Base-by-base conservation (phyloP, 1,140 invertebrate genomes). In the Drosophila kepulauana region DNA sequence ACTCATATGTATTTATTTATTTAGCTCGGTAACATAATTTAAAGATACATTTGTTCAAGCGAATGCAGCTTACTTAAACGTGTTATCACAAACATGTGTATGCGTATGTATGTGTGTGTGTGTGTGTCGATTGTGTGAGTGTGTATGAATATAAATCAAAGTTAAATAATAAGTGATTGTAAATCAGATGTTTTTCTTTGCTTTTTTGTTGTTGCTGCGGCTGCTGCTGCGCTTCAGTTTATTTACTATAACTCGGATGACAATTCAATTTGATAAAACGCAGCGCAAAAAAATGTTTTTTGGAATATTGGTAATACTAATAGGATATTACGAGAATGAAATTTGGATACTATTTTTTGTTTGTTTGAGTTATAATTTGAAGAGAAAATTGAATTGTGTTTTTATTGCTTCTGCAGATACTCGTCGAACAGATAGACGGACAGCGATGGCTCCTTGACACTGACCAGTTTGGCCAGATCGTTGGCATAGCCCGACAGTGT, bases 391-490 rank as follows among this genome's bases (percentile, higher is more conserved):
- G 15, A 57, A 65, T 59, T 57, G 25, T 69, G 86, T 57, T 16
- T 69, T 91, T 92, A 91, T 75, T 92, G 85, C 89, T 95, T 96
- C 76, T 96, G 93, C 69, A 97, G 94, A 81, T 96, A 96, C 91
- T 97, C 95, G 92, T 97, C 96, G 90, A 97, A 97, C 52, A 97
- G 81, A 85, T 95, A 97, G 69, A 97, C 78, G 8, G 94, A 93
- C 48, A 97, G 91, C 3, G 96, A 94, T 61, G 94, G 92, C 74
- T 96, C 95, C 4, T 92, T 93, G 70, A 94, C 93, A 15, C 90
- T 90, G 38, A 96, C 93, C 74, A 97, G 93, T 51, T 94, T 94
- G 79, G 95, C 95, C 74, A 97, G 93, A 91, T 97, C 96, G 16
- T 94, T 94, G 61, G 94, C 94, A 92, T 97, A 94, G 6, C 96